A percentile compares a stretch with the other conserved stretches of the same genome.
Evolutionary conservation across 2,797 vertebrate species (phyloP).

Genomic region (Anabacerthia variegaticeps): DNA sequence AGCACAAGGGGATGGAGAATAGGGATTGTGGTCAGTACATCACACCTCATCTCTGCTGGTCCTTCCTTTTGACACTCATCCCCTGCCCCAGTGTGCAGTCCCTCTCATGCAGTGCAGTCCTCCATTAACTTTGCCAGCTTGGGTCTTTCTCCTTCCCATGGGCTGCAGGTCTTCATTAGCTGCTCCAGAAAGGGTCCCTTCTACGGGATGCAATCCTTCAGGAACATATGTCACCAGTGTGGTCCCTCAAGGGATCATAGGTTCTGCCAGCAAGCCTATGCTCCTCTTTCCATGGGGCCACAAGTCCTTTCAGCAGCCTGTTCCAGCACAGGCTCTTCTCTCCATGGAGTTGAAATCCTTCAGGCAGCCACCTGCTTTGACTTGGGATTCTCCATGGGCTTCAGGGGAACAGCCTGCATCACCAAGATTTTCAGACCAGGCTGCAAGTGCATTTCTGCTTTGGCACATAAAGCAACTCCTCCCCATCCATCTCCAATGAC

Average conservation of each 20-base stretch:
- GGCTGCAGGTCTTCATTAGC: no score
- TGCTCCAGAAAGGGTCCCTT: background rate
- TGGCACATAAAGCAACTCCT: fast-evolving
- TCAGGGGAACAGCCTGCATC: background rate
- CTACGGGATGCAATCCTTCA: background rate
- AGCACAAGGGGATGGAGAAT: background rate
- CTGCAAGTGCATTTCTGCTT: background rate
- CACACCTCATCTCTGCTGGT: background rate
- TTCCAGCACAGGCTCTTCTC: background rate
- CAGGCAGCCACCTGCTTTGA: background rate
- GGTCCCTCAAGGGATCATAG: fast-evolving
- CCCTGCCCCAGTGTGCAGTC: no score
- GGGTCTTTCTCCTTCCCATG: background rate
- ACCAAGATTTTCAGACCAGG: fast-evolving
- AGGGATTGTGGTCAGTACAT: background rate
- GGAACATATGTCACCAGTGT: background rate
- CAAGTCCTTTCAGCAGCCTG: background rate
- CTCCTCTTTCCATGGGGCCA: background rate
- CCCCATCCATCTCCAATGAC: background rate
- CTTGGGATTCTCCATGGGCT: background rate
- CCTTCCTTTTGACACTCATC: background rate
- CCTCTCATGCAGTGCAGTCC: fast-evolving
- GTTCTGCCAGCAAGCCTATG: background rate
- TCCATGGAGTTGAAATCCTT: background rate
- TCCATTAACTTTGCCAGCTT: fast-evolving